Percentiles rank a stretch among this genome's conserved stretches.
Evolutionary conservation across 2,888 invertebrate species (phyloP).

Genomic region (Epinotia brunnichana): DNA sequence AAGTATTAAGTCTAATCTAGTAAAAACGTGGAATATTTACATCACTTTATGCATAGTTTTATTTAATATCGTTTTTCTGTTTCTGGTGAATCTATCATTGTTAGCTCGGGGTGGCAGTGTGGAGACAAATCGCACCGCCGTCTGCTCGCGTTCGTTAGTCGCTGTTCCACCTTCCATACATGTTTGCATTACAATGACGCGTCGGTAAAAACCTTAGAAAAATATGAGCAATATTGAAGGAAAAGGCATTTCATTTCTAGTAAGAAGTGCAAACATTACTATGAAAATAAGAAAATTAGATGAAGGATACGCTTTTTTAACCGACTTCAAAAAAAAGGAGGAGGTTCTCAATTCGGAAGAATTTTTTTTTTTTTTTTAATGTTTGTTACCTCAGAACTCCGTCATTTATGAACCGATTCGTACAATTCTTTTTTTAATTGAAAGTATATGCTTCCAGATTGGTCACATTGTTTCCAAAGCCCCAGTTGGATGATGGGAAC

Average conservation of each 20-base stretch:
- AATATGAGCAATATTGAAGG: conserved; percentile 23
- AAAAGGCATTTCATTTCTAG: conserved; percentile 1
- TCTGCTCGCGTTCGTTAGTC: conserved; percentile 71
- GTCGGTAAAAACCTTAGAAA: conserved; percentile 58
- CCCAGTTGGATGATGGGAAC: too few species aligned
- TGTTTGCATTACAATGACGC: conserved; percentile 71
- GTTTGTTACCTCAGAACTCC: too few species aligned
- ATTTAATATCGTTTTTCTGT: conserved; percentile 35
- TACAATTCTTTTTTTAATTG: too few species aligned
- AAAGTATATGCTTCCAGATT: too few species aligned
- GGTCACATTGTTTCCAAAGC: too few species aligned
- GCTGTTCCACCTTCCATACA: conserved; percentile 65
- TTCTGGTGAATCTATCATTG: conserved; percentile 48
- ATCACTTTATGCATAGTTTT: background rate
- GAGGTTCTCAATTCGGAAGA: too few species aligned
- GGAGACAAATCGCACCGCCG: conserved; percentile 68
- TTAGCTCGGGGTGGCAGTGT: conserved; percentile 47
- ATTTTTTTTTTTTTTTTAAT: too few species aligned
- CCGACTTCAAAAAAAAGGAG: too few species aligned
- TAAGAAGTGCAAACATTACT: background rate
- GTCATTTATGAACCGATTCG: too few species aligned
- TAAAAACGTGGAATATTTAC: background rate
- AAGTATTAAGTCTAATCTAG: background rate
- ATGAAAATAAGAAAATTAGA: too few species aligned
- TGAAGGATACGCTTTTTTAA: too few species aligned